phyloP scores from a whole-genome alignment of 2,797 vertebrate genomes.

The Sebastolobus altivelis region DNA sequence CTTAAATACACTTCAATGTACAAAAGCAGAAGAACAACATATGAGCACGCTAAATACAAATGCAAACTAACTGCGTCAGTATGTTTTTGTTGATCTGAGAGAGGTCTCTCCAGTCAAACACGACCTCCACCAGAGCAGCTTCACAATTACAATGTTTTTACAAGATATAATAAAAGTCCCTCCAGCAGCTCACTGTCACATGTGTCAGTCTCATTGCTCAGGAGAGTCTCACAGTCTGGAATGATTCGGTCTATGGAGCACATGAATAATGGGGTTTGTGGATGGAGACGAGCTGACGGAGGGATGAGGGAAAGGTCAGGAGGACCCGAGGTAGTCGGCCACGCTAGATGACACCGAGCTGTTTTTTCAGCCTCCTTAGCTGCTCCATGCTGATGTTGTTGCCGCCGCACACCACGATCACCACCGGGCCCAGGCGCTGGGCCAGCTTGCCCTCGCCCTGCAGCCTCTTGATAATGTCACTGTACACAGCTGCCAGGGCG shows the following conservation, averaged over 20 bases:
- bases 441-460: slow-evolving; percentile 85
- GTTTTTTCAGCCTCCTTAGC: slow-evolving; percentile 85
- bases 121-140: slow-evolving; percentile 5
- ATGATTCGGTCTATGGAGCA: slow-evolving; percentile 58
- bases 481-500: slow-evolving; percentile 89
- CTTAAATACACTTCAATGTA: slow-evolving; percentile 56
- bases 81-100: not conserved
- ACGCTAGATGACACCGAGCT: slow-evolving; percentile 77
- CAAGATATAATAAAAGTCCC: slow-evolving; percentile 14
- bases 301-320: slow-evolving; percentile 32
- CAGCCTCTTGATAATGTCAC: slow-evolving; percentile 84
- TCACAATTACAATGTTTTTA: slow-evolving; percentile 8
- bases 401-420: slow-evolving; percentile 92
- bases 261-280: slow-evolving; percentile 1
- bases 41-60: slow-evolving; percentile 34
- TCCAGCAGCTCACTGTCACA: not conserved
- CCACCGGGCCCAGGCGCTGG: slow-evolving; percentile 77
- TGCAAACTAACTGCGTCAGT: not conserved
- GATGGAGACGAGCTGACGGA: slow-evolving; percentile 27
- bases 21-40: slow-evolving; percentile 57
- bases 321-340: not conserved
- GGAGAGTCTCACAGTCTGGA: slow-evolving; percentile 61
- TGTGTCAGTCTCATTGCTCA: slow-evolving; percentile 30
- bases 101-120: not conserved
- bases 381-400: slow-evolving; percentile 85